Evolutionary conservation across 2,888 invertebrate genomes (phyloP), one percentile per base, ranked within the genome.

Genomic region (Cyrtodaria siliqua): DNA sequence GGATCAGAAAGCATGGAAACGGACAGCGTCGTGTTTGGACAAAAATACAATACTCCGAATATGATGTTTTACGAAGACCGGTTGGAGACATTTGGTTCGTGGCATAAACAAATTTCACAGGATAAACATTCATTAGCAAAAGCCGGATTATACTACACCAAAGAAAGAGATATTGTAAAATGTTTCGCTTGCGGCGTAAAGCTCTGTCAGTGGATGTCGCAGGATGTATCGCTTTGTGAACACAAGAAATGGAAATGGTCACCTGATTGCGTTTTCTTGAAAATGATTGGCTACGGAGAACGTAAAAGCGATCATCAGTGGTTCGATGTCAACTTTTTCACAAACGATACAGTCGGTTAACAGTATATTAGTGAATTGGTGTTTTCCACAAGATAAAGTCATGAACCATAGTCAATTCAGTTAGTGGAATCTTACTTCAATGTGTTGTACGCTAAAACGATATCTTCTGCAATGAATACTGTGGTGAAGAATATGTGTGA

Each of bases 341-440:
- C 33, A n/a, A n/a, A n/a, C n/a, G n/a, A n/a, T 33, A 33, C 33
- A 33, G 33, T 33, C 12, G 33, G 12, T 8, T 8, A 33, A 33
- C 33, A 33, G n/a, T 33, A 33, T 8, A 4, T 4, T 12, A 8
- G 33, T 33, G 33, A 33, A 33, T 33, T 8, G 33, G 12, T 33
- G 4, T 33, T 33, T 33, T 12, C 6, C 12, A 33, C 12, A 33
- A 8, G 33, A 33, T 33, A 33, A 33, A 12, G 12, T 8, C 4
- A 76, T 76, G 76, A 69, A 69, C 12, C 24, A 24, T 3, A 61
- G 18, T 18, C 27, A 70, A 33, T 66, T 18, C 56, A 66, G 4
- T 50, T 76, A 49, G 20, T 76, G 27, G 50, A 70, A 18, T 76
- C 66, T 47, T 76, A 76, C 42, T 76, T 70, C 24, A 62, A 76